Evolutionary conservation across 2,888 invertebrate genomes (phyloP).

Genomic region (Furcula furcula): DNA sequence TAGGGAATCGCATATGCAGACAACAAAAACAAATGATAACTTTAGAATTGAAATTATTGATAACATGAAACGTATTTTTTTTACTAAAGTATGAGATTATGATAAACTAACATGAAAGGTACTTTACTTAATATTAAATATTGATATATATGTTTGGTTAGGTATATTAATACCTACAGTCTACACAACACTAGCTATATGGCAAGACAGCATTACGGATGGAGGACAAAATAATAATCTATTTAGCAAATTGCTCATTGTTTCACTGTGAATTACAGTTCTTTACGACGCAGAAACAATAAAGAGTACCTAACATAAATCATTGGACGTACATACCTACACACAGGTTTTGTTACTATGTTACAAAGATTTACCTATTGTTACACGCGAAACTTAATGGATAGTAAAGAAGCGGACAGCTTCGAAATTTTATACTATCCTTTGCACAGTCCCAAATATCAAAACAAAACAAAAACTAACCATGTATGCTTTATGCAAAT

Average conservation of each 20-base stretch:
- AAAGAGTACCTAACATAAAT: constrained; percentile 72
- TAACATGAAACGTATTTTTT: too few relatives aligned
- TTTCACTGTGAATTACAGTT: constrained; percentile 70
- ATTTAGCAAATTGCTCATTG: constrained; percentile 80
- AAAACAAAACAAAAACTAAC: constrained; percentile 47
- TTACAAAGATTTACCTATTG: constrained; percentile 61
- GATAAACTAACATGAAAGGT: constrained; percentile 20
- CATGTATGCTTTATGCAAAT: constrained; percentile 43
- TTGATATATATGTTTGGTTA: constrained; percentile 34
- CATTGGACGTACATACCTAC: constrained; percentile 65
- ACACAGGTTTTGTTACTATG: constrained; percentile 57
- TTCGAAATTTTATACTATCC: constrained; percentile 38
- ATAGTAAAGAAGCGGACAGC: constrained; percentile 40
- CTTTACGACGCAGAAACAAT: constrained; percentile 77
- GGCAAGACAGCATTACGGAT: constrained; percentile 79
- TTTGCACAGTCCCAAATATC: constrained; percentile 61
- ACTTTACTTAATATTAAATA: constrained; percentile 36
- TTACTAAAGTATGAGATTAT: constrained; percentile 16
- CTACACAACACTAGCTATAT: constrained; percentile 74
- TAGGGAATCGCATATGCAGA: constrained; percentile 33
- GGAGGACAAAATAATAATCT: constrained; percentile 77
- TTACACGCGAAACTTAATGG: constrained; percentile 56
- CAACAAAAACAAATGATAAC: constrained; percentile 41
- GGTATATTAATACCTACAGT: constrained; percentile 62
- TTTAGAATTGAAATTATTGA: too few relatives aligned